phyloP scores from a whole-genome alignment of 2,888 invertebrate genomes.

The Panopea generosa region DNA sequence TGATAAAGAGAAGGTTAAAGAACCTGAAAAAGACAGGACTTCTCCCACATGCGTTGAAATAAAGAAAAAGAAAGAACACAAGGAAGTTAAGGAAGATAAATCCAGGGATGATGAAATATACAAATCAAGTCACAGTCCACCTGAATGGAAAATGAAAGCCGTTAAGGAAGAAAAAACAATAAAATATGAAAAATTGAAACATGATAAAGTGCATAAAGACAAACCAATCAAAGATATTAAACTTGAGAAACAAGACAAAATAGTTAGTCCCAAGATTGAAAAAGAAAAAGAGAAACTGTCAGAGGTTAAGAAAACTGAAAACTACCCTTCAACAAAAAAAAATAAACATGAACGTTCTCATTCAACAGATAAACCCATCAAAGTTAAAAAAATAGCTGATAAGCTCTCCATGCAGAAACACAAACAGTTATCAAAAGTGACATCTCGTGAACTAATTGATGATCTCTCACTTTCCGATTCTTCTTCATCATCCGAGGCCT shows the following conservation, averaged over 20 bases:
- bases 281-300: conserved; percentile 9
- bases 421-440: conserved; percentile 37
- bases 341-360: conserved; percentile 17
- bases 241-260: conserved; percentile 31
- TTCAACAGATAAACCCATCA: conserved; percentile 11
- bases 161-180: neutral
- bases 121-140: neutral
- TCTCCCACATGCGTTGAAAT: conserved; percentile 2
- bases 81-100: neutral
- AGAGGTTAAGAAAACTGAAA: conserved; percentile 19
- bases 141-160: neutral
- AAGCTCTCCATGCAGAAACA: neutral
- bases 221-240: conserved; percentile 10
- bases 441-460: conserved; percentile 50
- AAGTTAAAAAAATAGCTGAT: conserved; percentile 8
- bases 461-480: conserved; percentile 51
- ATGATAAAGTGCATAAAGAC: conserved; percentile 20
- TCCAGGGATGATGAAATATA: neutral
- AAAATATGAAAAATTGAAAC: neutral
- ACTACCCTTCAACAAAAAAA: conserved; percentile 6
- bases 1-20: conserved; percentile 9
- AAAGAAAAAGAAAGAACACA: conserved; percentile 10
- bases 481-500: conserved; percentile 33
- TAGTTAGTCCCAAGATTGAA: conserved; percentile 25
- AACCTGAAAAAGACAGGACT: neutral